Percentiles rank a stretch among this genome's conserved stretches.
Conservation (phyloP, 37 sponge, comb jelly and placozoan genomes). For the Halisarca cf. caerulea region DNA sequence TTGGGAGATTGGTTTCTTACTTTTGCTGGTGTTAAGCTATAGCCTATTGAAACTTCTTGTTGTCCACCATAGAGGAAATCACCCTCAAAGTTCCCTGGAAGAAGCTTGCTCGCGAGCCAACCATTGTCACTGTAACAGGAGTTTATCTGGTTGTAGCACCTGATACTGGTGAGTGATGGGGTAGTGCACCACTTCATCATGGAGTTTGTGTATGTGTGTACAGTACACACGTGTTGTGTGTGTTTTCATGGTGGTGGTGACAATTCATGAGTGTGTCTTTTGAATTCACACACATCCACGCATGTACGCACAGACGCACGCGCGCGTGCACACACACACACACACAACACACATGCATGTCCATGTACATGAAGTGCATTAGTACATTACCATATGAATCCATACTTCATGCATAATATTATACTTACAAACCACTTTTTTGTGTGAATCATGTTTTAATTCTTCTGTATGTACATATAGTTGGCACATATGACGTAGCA, state of each 20-base stretch:
- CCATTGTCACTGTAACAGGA: slow-evolving; percentile 69
- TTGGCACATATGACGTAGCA: slow-evolving; percentile 52
- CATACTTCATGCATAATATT: too few relatives aligned
- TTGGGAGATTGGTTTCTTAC: too few relatives aligned
- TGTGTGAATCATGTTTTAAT: too few relatives aligned
- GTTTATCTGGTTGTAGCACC: slow-evolving; percentile 70
- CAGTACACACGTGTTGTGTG: not conserved
- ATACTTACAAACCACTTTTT: too few relatives aligned
- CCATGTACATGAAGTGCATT: too few relatives aligned
- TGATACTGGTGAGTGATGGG: slow-evolving; percentile 32
- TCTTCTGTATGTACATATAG: slow-evolving; percentile 25
- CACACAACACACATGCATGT: too few relatives aligned
- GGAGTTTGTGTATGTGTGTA: not conserved
- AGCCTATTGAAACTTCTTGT: too few relatives aligned
- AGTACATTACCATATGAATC: too few relatives aligned
- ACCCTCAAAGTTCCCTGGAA: slow-evolving; percentile 86
- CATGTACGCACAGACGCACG: slow-evolving; percentile 18
- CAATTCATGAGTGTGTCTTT: too few relatives aligned
- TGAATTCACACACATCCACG: slow-evolving; percentile 1
- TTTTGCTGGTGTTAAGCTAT: not conserved
- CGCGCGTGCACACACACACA: too few relatives aligned
- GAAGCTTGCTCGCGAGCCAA: slow-evolving; percentile 69
- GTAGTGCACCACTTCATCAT: not conserved
- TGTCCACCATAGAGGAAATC: slow-evolving; percentile 65
- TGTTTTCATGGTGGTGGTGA: too few relatives aligned